A percentile compares a stretch with the other conserved stretches of the same genome.
These are phyloP conservation scores for Anableps anableps DNA, from an alignment of 2,797 vertebrate genomes.

Conservation along the genomic window DNA sequence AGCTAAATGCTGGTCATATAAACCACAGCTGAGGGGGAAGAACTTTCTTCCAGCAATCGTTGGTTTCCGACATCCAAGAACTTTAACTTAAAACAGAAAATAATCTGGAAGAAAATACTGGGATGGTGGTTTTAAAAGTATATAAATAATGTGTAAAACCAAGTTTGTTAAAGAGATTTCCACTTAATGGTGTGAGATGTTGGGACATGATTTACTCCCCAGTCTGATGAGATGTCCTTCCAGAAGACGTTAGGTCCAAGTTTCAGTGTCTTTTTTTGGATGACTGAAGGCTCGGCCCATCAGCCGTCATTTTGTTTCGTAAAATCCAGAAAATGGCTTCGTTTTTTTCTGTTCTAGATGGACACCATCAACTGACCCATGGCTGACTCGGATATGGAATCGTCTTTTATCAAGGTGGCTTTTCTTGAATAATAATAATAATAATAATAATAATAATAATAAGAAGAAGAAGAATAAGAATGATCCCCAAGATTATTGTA, in stretches of 20 bases:
- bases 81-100: constrained; percentile 7
- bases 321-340: constrained; percentile 26
- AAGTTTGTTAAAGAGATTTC: constrained; percentile 33
- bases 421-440: constrained; percentile 9
- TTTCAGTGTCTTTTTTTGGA: constrained; percentile 23
- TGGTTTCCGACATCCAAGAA: constrained; percentile 31
- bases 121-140: constrained; percentile 26
- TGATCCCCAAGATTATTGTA: neutral
- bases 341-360: constrained; percentile 8
- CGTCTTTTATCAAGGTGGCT: constrained; percentile 12
- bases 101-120: neutral
- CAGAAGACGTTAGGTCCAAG: constrained; percentile 33
- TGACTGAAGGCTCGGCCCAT: constrained; percentile 31
- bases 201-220: constrained; percentile 20
- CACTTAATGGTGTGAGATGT: constrained; percentile 12
- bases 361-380: constrained; percentile 21
- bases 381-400: constrained; percentile 29
- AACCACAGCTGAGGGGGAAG: constrained; percentile 24
- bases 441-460: too few relatives aligned
- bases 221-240: constrained; percentile 37
- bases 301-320: constrained; percentile 2
- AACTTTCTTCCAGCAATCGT: constrained; percentile 34
- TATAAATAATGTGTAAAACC: constrained; percentile 46
- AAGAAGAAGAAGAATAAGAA: too few relatives aligned
- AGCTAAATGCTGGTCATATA: constrained; percentile 39